phyloP scores from a whole-genome alignment of 1,140 invertebrate genomes.

The Ceratosolen fusciceps region DNA sequence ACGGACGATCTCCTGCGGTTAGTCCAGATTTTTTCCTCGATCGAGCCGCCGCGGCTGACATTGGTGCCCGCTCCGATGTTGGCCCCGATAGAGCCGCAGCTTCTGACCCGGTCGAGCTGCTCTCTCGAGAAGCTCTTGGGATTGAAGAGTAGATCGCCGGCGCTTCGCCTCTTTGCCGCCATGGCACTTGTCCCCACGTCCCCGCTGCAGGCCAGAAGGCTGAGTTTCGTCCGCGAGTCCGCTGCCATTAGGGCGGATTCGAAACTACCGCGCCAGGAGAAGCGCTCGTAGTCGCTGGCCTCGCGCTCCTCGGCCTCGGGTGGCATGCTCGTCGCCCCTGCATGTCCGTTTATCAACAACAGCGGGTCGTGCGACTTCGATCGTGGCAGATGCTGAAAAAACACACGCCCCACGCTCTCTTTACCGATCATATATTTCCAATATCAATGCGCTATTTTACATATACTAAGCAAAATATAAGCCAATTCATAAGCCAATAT shows the following conservation, averaged over 20 bases:
- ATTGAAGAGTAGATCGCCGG: slow-evolving; percentile 83
- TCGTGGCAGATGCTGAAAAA: slow-evolving; percentile 70
- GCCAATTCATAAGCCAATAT: too few relatives aligned
- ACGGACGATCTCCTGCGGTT: slow-evolving; percentile 77
- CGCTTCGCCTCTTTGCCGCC: slow-evolving; percentile 82
- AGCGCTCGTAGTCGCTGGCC: slow-evolving; percentile 89
- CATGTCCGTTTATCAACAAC: slow-evolving; percentile 73
- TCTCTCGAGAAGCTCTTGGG: slow-evolving; percentile 82
- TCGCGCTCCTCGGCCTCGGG: slow-evolving; percentile 79
- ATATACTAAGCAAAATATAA: too few relatives aligned
- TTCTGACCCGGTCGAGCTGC: slow-evolving; percentile 81
- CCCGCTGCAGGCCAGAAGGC: slow-evolving; percentile 76
- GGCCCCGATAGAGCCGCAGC: slow-evolving; percentile 85
- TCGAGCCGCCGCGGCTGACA: slow-evolving; percentile 67
- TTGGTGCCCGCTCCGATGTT: slow-evolving; percentile 73
- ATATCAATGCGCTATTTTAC: too few relatives aligned
- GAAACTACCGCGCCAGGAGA: slow-evolving; percentile 91
- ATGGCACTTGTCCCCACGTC: slow-evolving; percentile 76
- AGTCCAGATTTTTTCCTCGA: slow-evolving; percentile 69
- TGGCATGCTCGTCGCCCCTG: slow-evolving; percentile 53
- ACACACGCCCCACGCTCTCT: not conserved
- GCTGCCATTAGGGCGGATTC: slow-evolving; percentile 88
- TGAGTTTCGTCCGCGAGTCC: slow-evolving; percentile 84
- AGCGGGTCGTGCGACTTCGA: slow-evolving; percentile 86
- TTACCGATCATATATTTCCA: too few relatives aligned